Base-by-base conservation (phyloP, 1,140 invertebrate genomes). In the Kradibia gibbosae region DNA sequence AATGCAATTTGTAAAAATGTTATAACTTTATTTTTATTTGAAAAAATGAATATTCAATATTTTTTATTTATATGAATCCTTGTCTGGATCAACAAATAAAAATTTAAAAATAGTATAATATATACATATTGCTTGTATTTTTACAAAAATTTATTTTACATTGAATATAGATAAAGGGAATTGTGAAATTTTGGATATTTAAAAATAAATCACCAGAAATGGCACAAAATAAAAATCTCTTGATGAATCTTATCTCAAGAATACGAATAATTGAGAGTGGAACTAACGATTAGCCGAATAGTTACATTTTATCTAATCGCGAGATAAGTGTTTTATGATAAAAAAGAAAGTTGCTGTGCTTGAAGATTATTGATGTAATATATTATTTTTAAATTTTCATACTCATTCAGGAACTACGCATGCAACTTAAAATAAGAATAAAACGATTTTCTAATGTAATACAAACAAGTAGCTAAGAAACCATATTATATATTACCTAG, bases 281-380 rank as follows among this genome's bases (percentile, higher is more conserved):
- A 34, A 45, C 31, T 28, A 74, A 48, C 31, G 73, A 75, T 75
- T 75, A 60, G 73, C 20, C 53, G 31, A 60, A 42, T 42, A 50
- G 8, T 34, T 55, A 74, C 31, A 39, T 60, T 75, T 75, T 75
- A 75, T 75, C 73, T 57, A 75, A 75, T 75, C 31, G 8, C 20
- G 42, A 42, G 53, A 75, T 75, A 75, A 25, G 5, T 42, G 22
- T 73, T 53, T 73, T 34, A 53, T 28, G 48, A 50, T 73, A 53
- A 53, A 75, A 34, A 53, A 75, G 50, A 75, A 39, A 75, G 22
- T 57, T 4, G 28, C 3, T 22, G 20, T n/a, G n/a, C n/a, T n/a
- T n/a, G n/a, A n/a, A n/a, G n/a, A n/a, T n/a, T 17, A 48, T 60
- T 31, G 17, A n/a, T 75, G 53, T 36, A 75, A 75, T 60, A 25